Conservation (phyloP, 2,797 vertebrate species). For the Columba guinea region DNA sequence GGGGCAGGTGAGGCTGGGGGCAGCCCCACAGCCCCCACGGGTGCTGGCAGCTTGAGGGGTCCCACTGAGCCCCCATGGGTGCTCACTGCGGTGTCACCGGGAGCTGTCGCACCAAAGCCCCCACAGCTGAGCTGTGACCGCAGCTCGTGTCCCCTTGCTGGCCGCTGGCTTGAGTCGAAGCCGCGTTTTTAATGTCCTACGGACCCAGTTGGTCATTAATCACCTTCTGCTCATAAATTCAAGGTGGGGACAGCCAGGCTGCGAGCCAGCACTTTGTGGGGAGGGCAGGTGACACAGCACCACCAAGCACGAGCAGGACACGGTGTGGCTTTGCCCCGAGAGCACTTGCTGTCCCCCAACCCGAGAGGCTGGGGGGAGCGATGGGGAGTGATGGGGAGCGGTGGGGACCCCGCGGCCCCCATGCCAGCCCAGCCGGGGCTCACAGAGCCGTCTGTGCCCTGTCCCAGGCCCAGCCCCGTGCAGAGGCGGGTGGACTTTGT, state of each 20-base stretch:
- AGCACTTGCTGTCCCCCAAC: accelerated
- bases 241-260: background rate
- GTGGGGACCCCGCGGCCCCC: accelerated
- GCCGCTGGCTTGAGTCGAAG: background rate
- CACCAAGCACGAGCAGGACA: background rate
- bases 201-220: background rate
- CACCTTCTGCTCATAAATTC: background rate
- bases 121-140: accelerated
- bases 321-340: accelerated
- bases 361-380: accelerated
- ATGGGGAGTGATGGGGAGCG: too few species aligned
- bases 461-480: background rate
- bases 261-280: accelerated
- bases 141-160: accelerated
- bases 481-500: background rate
- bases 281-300: background rate
- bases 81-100: accelerated
- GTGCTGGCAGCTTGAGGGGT: background rate
- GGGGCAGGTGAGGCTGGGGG: background rate
- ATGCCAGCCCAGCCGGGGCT: background rate
- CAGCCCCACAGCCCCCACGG: background rate
- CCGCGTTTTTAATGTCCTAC: accelerated
- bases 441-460: accelerated
- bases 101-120: background rate
- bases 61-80: accelerated